Evolutionary conservation across 2,113 vertebrate genomes (phyloP).

Genomic region (Calcarius ornatus): DNA sequence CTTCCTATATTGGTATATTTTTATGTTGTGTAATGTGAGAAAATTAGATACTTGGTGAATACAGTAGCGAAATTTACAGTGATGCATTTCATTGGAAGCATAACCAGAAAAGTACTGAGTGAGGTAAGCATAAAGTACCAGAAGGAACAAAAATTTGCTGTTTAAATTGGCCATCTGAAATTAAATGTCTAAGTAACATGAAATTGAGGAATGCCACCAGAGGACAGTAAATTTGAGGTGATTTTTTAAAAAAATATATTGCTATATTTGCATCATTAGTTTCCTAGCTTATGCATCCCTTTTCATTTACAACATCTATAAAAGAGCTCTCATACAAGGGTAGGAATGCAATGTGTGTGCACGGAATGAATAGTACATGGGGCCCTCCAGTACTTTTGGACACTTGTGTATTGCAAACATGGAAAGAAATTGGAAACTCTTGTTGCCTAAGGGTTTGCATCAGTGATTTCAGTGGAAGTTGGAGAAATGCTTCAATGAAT

Average conservation of each 20-base stretch:
- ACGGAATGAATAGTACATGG: background rate
- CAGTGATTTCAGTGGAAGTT: background rate
- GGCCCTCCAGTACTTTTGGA: background rate
- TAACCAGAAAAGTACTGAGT: background rate
- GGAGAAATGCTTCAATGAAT: background rate
- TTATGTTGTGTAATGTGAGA: background rate
- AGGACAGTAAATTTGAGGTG: rapidly evolving
- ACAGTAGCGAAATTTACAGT: background rate
- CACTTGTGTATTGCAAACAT: background rate
- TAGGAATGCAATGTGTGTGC: background rate
- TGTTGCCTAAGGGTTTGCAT: background rate
- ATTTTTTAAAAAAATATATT: background rate
- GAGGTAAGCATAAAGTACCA: background rate
- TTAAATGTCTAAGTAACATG: background rate
- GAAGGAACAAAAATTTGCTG: background rate
- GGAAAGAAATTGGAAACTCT: background rate
- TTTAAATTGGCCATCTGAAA: background rate
- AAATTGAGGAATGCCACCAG: background rate
- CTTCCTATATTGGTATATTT: background rate
- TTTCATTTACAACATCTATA: background rate
- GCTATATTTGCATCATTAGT: background rate
- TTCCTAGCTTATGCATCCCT: background rate
- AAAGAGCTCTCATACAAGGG: background rate
- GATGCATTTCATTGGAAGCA: background rate
- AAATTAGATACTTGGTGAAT: background rate